Evolutionary conservation across 2,888 invertebrate genomes (phyloP), one percentile per base, ranked within the genome.

Genomic region (Coronaproctus castanopsis): DNA sequence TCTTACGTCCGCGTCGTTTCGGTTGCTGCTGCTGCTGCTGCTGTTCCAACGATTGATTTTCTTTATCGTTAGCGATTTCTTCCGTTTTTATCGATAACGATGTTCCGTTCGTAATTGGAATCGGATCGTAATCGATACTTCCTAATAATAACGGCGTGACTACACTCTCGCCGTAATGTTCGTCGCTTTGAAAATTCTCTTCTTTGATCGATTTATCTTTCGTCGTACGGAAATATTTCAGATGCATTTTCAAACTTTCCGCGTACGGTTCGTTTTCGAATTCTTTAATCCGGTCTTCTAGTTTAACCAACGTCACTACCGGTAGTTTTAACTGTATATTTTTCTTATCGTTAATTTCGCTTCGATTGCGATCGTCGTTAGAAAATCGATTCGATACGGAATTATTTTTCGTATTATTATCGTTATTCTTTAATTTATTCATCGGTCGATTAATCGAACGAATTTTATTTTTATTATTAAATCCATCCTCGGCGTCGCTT

Each of bases 131-230:
- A 36, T 36, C 36, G 14, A 36, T 14, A 3, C 55, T 55, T 56
- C 36, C 51, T 56, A 52, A 52, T 5, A 20, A 1, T 5, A 24
- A 21, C 48, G 19, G 21, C 21, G 2, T 21, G 22, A 51, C 23
- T 1, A 55, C 22, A 21, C 21, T 24, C 19, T 55, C 55, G 19
- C 20, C 36, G 2, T 52, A 55, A 18, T 55, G 52, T 24, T 51
- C 55, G 20, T 56, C 55, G 20, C 52, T 55, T 22, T 59, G 55
- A 2, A 51, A 2, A 48, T 53, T 24, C 2, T 59, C 55, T 23
- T 55, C 55, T n/a, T 55, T 55, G 36, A 51, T n/a, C n/a, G 59
- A 55, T 3, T 50, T 59, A 52, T 56, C 59, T 19, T 55, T 52
- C 21, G 55, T 52, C 14, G 52, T 52, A 10, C 55, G 52, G 2